phyloP scores from a whole-genome alignment of 2,888 invertebrate species.

The Drosophila kanekoi region DNA sequence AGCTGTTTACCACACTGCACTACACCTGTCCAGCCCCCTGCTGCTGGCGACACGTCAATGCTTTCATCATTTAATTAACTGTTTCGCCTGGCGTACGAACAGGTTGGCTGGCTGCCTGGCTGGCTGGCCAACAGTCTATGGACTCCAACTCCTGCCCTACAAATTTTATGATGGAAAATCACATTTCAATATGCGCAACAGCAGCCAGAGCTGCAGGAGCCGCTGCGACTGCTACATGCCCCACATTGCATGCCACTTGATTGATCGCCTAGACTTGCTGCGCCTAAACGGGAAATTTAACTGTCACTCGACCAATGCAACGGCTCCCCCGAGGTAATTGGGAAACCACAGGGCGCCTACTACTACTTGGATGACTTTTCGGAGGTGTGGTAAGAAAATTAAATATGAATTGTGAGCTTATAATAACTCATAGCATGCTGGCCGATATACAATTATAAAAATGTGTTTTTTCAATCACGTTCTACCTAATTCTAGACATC shows the following conservation, averaged over 20 bases:
- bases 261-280: constrained; percentile 58
- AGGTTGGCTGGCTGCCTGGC: constrained; percentile 1
- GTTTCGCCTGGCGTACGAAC: constrained; percentile 58
- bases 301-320: constrained; percentile 51
- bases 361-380: constrained; percentile 3
- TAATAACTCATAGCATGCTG: background rate
- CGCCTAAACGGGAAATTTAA: constrained; percentile 68
- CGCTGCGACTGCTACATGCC: constrained; percentile 31
- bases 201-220: constrained; percentile 4
- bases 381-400: constrained; percentile 3
- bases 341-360: constrained; percentile 16
- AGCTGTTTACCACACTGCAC: background rate
- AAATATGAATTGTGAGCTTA: background rate
- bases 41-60: constrained; percentile 72
- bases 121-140: constrained; percentile 10
- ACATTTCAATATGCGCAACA: constrained; percentile 55
- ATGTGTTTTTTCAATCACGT: no score
- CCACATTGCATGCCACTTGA: constrained; percentile 70
- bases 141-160: constrained; percentile 31
- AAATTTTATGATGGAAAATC: constrained; percentile 66
- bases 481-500: no score
- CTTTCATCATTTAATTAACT: constrained; percentile 82
- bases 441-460: no score
- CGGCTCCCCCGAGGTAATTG: constrained; percentile 24
- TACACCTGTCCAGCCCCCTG: background rate